phyloP scores from a whole-genome alignment of 2,888 invertebrate species.

The Dryobotodes eremita region DNA sequence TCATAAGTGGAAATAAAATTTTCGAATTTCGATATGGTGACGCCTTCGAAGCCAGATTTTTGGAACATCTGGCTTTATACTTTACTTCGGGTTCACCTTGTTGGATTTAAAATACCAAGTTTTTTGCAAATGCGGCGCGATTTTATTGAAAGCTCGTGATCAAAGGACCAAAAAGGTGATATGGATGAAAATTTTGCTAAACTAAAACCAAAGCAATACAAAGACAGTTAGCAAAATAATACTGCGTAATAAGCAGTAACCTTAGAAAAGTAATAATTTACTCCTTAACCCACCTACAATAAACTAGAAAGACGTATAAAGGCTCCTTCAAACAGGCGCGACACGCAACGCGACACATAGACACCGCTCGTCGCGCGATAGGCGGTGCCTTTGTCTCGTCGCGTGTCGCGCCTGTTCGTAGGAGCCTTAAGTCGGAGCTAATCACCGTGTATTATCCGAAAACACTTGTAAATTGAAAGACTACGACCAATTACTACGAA shows the following conservation, averaged over 20 bases:
- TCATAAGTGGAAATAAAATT: slow-evolving; percentile 70
- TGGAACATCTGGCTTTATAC: slow-evolving; percentile 50
- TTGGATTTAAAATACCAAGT: not conserved
- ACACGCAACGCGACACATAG: too few relatives aligned
- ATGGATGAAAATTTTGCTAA: not conserved
- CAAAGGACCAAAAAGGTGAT: not conserved
- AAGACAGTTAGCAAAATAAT: slow-evolving; percentile 1
- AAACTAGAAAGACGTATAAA: slow-evolving; percentile 27
- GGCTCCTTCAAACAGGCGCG: too few relatives aligned
- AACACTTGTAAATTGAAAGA: slow-evolving; percentile 56
- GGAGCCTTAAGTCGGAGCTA: slow-evolving; percentile 3
- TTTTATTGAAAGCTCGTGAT: not conserved
- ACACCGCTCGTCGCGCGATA: too few relatives aligned
- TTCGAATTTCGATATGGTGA: slow-evolving; percentile 75
- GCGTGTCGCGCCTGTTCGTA: too few relatives aligned
- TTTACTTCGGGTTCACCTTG: slow-evolving; percentile 52
- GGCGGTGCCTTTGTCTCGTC: too few relatives aligned
- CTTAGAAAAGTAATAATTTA: not conserved
- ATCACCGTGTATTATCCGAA: slow-evolving; percentile 39
- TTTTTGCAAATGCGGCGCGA: not conserved
- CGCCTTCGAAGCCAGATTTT: slow-evolving; percentile 51
- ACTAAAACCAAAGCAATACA: not conserved
- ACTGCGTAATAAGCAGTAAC: slow-evolving; percentile 18
- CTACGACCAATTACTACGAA: slow-evolving; percentile 53
- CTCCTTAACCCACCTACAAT: not conserved